Percentiles rank a stretch among this genome's conserved stretches.
Conservation (phyloP, 2,797 vertebrate species). For the Harpagifer antarcticus region DNA sequence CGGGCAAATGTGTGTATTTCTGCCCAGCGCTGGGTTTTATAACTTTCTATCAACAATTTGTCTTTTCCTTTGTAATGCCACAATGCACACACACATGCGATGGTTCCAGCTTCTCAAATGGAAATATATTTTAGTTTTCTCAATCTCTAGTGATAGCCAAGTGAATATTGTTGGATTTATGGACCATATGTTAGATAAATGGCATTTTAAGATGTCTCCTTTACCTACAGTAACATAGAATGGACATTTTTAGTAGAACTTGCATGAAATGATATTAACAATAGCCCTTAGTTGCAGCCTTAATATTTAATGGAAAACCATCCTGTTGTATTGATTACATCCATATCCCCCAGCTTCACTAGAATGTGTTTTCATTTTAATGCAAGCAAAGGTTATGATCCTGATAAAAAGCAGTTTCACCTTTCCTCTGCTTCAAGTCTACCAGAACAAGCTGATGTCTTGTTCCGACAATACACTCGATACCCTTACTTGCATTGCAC, state of each 20-base stretch:
- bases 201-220: no score
- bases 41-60: no score
- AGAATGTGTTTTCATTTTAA: not conserved
- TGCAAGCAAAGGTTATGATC: constrained; percentile 45
- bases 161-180: not conserved
- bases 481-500: constrained; percentile 5
- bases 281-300: not conserved
- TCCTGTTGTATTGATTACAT: not conserved
- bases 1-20: no score
- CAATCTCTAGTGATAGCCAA: not conserved
- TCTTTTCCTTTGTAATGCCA: no score
- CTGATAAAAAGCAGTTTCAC: constrained; percentile 56
- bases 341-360: not conserved
- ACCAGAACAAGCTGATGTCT: constrained; percentile 11
- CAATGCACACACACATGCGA: no score
- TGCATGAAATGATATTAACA: not conserved
- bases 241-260: no score
- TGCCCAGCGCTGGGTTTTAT: not conserved
- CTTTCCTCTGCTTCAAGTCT: constrained; percentile 28
- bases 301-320: not conserved
- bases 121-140: not conserved
- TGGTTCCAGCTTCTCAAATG: not conserved
- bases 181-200: not conserved
- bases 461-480: constrained; percentile 47
- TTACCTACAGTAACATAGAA: no score